Percentiles rank a stretch among this genome's conserved stretches.
These are phyloP conservation scores for Zaprionus ornatus DNA, from an alignment of 1,140 invertebrate species.

Conservation along the genomic window DNA sequence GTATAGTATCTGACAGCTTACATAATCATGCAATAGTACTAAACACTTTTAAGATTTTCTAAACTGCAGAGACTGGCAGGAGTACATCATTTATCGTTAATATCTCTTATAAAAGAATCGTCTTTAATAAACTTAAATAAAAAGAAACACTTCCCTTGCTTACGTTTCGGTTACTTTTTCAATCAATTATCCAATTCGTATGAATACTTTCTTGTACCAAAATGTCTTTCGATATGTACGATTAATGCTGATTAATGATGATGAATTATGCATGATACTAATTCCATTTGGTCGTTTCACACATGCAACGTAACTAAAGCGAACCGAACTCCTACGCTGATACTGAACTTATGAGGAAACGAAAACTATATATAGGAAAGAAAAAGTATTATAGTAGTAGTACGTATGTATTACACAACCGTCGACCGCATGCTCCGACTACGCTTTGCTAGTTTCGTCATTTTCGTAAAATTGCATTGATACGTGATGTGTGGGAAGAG, in stretches of 20 bases:
- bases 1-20: background rate
- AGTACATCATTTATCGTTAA: background rate
- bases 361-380: slow-evolving; percentile 15
- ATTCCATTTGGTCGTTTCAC: slow-evolving; percentile 47
- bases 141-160: background rate
- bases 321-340: slow-evolving; percentile 48
- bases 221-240: slow-evolving; percentile 17
- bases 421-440: slow-evolving; percentile 73
- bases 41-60: background rate
- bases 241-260: slow-evolving; percentile 41
- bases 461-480: slow-evolving; percentile 70
- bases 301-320: slow-evolving; percentile 54
- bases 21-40: background rate
- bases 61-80: background rate
- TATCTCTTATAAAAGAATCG: background rate
- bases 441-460: slow-evolving; percentile 62
- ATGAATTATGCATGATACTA: slow-evolving; percentile 50
- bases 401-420: slow-evolving; percentile 63
- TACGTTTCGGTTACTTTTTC: background rate
- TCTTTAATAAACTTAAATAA: background rate
- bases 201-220: background rate
- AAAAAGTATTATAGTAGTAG: slow-evolving; percentile 26
- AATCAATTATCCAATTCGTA: background rate
- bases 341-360: slow-evolving; percentile 7
- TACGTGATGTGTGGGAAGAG: slow-evolving; percentile 14